Base-by-base conservation (phyloP, 2,113 vertebrate genomes). In the Zapornia atra region DNA sequence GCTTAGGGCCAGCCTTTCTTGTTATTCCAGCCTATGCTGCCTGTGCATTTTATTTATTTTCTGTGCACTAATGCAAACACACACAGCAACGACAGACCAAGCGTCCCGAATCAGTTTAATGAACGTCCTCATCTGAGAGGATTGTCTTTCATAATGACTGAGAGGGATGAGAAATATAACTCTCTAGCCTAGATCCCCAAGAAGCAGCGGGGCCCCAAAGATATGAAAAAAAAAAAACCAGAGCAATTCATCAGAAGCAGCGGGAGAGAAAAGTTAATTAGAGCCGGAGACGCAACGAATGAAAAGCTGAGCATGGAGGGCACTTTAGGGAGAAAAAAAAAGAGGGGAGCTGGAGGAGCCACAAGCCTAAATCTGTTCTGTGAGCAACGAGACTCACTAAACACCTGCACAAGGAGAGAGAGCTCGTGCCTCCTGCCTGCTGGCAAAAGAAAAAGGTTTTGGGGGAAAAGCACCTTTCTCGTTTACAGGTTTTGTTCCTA, bases 201-300 rank as follows among this genome's bases (percentile, higher is more conserved):
- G 94, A 95, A 94, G 42, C 94, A 82, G 86, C 44, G 0, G 64
- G 90, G 90, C 93, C 96, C 93, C 90, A 92, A 96, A 95, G 92
- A 95, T 92, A 90, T n/a, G 64, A 31, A 80, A 66, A 95, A 91
- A 40, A 42, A 44, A 46, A 46, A 46, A 46, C 16, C 1, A 0
- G 44, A 94, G 77, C 82, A 95, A 95, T 97, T 97, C 94, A 96
- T 96, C 88, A 95, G 96, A 85, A 96, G 33, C 95, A 97, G 96
- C 96, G 51, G 96, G 97, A 93, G 94, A 97, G 91, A 83, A 96
- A 92, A 97, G 95, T 94, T 97, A 97, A 97, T 96, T 95, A 95
- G 95, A 93, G 86, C 34, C 0, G 28, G 78, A 95, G 78, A 95
- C 1, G 1, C 81, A 68, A 88, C 77, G 73, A 91, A 94, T 86